These are phyloP conservation scores for Brachyptera risi DNA, from an alignment of 2,888 invertebrate species.

Conservation along the genomic window DNA sequence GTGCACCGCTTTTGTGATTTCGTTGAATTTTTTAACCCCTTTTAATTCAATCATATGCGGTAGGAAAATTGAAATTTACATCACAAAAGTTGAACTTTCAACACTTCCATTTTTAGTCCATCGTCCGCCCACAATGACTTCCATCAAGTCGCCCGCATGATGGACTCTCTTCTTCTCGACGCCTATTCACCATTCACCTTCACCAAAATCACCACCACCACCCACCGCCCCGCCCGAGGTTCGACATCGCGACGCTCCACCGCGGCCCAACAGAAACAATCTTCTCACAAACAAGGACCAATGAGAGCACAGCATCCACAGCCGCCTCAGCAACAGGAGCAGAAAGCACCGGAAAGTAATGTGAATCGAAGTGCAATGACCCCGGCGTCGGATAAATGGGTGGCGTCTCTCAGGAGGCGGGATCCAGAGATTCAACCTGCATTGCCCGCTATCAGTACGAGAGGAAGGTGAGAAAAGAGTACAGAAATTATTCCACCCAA, in stretches of 20 bases:
- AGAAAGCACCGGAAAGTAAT: background rate
- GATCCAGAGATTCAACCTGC: conserved; percentile 63
- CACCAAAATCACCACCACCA: conserved; percentile 56
- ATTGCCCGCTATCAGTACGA: conserved; percentile 56
- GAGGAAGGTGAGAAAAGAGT: conserved; percentile 36
- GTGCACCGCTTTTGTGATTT: too few relatives aligned
- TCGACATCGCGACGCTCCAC: conserved; percentile 25
- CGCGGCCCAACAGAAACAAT: conserved; percentile 36
- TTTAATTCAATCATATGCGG: too few relatives aligned
- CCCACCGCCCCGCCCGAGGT: conserved; percentile 45
- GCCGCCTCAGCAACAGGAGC: conserved; percentile 5
- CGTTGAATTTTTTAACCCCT: too few relatives aligned
- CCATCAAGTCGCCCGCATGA: conserved; percentile 69
- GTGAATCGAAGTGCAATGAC: background rate
- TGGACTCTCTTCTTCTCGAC: conserved; percentile 67
- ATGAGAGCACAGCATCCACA: conserved; percentile 25
- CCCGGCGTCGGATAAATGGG: conserved; percentile 63
- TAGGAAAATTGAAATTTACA: too few relatives aligned
- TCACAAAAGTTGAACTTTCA: too few relatives aligned
- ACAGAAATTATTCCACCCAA: background rate
- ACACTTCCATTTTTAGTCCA: conserved; percentile 47
- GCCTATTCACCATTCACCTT: conserved; percentile 63
- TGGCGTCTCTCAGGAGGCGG: conserved; percentile 59
- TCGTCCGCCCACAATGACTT: conserved; percentile 50
- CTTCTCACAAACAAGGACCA: conserved; percentile 10